phyloP scores from a whole-genome alignment of 2,888 invertebrate genomes.

The Neoitamus cyanurus region DNA sequence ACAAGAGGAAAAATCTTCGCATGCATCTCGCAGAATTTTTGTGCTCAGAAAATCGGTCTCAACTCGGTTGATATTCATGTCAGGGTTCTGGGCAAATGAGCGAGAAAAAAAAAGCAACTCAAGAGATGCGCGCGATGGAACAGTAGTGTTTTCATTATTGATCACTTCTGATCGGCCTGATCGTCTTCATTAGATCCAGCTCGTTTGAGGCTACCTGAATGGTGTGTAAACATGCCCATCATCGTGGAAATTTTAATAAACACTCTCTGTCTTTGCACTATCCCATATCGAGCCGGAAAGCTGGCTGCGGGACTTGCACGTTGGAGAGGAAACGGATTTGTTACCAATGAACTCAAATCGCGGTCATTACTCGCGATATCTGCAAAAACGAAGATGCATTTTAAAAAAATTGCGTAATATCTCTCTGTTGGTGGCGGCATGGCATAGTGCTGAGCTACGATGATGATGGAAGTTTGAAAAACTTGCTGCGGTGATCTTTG shows the following conservation, averaged over 20 bases:
- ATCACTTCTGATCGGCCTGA: neutral
- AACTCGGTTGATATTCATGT: neutral
- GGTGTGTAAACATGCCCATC: neutral
- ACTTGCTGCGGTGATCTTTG: conserved; percentile 11
- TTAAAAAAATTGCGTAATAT: neutral
- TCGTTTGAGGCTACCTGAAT: neutral
- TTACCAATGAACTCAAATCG: conserved; percentile 19
- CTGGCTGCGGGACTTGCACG: neutral
- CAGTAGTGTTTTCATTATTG: neutral
- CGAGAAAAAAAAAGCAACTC: neutral
- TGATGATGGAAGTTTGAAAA: neutral
- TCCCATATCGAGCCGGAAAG: neutral
- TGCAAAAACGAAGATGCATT: conserved; percentile 20
- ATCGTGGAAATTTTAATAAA: neutral
- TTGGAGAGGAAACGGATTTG: conserved; percentile 4
- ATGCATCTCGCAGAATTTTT: neutral
- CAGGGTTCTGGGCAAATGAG: conserved; percentile 26
- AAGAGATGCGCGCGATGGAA: neutral
- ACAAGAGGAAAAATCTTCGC: neutral
- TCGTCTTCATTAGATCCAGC: conserved; percentile 9
- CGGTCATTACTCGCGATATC: conserved; percentile 22
- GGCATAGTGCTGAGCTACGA: neutral
- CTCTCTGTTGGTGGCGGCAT: neutral
- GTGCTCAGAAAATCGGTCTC: neutral
- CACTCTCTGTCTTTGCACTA: neutral